A percentile compares a stretch with the other conserved stretches of the same genome.
phyloP scores from a whole-genome alignment of 2,888 invertebrate genomes.

The Platycheirus albimanus region DNA sequence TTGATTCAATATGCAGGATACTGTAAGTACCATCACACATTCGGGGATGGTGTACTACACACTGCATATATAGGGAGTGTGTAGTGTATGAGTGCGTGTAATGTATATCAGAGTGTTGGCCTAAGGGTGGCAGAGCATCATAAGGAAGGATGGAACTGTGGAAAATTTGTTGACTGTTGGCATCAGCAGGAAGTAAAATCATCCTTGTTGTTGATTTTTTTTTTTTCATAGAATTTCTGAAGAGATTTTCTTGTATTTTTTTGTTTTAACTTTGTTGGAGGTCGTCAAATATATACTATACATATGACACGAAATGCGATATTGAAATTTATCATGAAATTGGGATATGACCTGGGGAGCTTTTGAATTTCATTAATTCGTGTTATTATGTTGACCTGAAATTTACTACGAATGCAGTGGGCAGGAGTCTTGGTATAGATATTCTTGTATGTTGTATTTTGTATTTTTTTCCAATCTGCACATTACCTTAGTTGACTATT shows the following conservation, averaged over 20 bases:
- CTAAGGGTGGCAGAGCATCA: conserved; percentile 14
- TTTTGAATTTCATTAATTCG: conserved; percentile 39
- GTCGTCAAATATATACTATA: conserved; percentile 42
- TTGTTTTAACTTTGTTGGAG: conserved; percentile 33
- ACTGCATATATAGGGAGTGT: not conserved
- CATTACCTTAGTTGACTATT: too few relatives aligned
- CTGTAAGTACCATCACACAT: conserved; percentile 59
- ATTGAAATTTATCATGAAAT: conserved; percentile 62
- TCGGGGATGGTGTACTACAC: conserved; percentile 43
- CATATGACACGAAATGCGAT: conserved; percentile 12
- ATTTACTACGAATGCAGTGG: conserved; percentile 12
- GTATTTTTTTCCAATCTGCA: not conserved
- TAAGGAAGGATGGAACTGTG: conserved; percentile 25
- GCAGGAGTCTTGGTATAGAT: not conserved
- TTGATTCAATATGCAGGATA: conserved; percentile 73
- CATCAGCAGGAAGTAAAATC: conserved; percentile 46
- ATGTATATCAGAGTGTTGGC: conserved; percentile 1
- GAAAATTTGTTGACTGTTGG: conserved; percentile 64
- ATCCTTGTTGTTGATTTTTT: conserved; percentile 33
- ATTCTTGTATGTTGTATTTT: not conserved
- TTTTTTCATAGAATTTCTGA: conserved; percentile 23
- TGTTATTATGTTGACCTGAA: conserved; percentile 29
- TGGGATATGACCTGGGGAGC: conserved; percentile 23
- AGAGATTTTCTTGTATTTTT: conserved; percentile 13
- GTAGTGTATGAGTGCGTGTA: conserved; percentile 8